Percentiles rank a stretch among this genome's conserved stretches.
Conservation (phyloP, 2,113 vertebrate genomes). For the Sinocyclocheilus anophthalmus region DNA sequence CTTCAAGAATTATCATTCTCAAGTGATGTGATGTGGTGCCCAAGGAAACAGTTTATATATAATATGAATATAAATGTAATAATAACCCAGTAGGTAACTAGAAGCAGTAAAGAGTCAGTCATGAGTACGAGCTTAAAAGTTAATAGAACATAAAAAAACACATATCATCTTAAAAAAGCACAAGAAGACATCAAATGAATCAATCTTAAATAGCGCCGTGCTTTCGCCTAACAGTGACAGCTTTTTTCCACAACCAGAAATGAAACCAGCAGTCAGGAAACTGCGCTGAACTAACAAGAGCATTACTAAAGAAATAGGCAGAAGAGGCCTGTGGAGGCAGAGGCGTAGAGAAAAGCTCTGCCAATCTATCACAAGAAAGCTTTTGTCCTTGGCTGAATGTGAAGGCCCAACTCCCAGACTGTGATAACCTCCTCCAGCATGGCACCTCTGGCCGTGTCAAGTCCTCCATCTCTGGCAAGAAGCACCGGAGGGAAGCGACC, state of each 20-base stretch:
- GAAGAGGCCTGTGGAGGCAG: background rate
- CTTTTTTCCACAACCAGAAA: background rate
- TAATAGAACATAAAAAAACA: background rate
- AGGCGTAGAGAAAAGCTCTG: background rate
- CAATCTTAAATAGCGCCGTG: background rate
- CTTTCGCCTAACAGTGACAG: background rate
- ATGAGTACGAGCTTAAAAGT: background rate
- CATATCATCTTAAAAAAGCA: background rate
- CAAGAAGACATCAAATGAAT: background rate
- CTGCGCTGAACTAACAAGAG: slow-evolving; percentile 17
- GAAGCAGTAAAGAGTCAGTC: too few relatives aligned
- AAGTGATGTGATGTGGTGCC: too few relatives aligned
- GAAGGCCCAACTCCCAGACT: slow-evolving; percentile 20
- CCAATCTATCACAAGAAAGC: slow-evolving; percentile 6
- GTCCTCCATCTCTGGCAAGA: slow-evolving; percentile 38
- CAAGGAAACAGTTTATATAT: too few relatives aligned
- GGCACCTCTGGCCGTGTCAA: slow-evolving; percentile 39
- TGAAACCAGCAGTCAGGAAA: background rate
- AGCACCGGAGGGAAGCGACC: slow-evolving; percentile 16
- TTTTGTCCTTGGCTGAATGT: slow-evolving; percentile 28
- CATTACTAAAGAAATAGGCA: background rate
- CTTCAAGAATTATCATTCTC: too few relatives aligned
- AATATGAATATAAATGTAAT: too few relatives aligned
- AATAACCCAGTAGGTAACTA: too few relatives aligned
- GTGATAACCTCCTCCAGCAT: slow-evolving; percentile 22